Evolutionary conservation across 2,797 vertebrate genomes (phyloP).

Genomic region (Phataginus tetradactyla): DNA sequence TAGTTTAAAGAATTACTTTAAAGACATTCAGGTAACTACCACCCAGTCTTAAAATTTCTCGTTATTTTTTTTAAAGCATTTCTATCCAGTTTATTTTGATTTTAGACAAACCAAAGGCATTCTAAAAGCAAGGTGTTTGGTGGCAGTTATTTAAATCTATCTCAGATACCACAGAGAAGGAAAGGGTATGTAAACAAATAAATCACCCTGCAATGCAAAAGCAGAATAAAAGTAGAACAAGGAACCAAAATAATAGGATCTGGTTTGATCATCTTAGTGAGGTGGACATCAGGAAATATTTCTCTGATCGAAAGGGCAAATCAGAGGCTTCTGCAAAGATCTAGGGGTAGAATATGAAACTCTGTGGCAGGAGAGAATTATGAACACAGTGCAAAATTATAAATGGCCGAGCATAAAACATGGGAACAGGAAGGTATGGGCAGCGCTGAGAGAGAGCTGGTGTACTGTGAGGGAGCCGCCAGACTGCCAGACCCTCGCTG

Average conservation of each 20-base stretch:
- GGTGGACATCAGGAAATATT: not conserved
- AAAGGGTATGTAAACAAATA: not conserved
- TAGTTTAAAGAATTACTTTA: not conserved
- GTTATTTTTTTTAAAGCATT: not conserved
- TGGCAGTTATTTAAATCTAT: not conserved
- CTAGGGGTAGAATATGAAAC: fast-evolving
- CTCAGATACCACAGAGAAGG: not conserved
- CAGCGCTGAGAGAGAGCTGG: fast-evolving
- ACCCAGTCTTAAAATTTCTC: not conserved
- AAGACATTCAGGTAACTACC: not conserved
- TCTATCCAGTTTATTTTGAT: not conserved
- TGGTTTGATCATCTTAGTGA: not conserved
- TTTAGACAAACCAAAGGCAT: not conserved
- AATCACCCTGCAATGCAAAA: not conserved
- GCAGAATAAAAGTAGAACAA: not conserved
- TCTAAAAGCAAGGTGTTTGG: not conserved
- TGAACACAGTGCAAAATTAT: fast-evolving
- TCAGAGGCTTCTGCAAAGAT: not conserved
- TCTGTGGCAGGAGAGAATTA: fast-evolving
- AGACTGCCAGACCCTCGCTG: not conserved
- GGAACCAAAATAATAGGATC: not conserved
- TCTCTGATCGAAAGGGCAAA: not conserved
- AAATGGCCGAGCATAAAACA: not conserved
- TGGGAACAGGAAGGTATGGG: not conserved
- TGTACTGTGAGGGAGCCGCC: too few species aligned